phyloP scores from a whole-genome alignment of 2,888 invertebrate species.

The Oligia strigilis region DNA sequence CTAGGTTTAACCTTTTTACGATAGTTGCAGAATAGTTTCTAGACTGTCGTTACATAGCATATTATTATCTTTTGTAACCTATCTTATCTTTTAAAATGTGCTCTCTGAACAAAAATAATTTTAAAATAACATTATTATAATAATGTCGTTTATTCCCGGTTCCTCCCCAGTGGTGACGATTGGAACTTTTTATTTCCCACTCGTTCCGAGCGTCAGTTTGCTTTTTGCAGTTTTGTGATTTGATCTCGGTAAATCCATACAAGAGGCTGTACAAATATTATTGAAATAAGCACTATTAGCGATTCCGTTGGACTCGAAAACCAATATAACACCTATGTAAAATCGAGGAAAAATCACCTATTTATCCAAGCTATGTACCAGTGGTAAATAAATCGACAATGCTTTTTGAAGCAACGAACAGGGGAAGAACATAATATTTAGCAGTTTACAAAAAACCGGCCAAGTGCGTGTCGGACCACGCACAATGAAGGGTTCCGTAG shows the following conservation, averaged over 20 bases:
- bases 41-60: background rate
- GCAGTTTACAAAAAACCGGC: background rate
- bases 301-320: constrained; percentile 14
- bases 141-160: background rate
- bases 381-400: constrained; percentile 14
- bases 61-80: background rate
- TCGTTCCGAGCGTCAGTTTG: background rate
- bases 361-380: constrained; percentile 17
- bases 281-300: constrained; percentile 10
- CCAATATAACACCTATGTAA: constrained; percentile 31
- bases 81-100: constrained; percentile 32
- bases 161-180: too few species aligned
- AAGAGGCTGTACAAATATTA: constrained; percentile 27
- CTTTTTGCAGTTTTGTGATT: background rate
- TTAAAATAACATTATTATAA: background rate
- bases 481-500: too few species aligned
- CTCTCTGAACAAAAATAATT: background rate
- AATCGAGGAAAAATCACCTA: background rate
- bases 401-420: background rate
- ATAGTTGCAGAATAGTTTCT: background rate
- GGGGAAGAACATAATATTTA: constrained; percentile 10
- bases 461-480: too few species aligned
- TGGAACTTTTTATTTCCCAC: too few species aligned
- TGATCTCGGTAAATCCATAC: background rate
- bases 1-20: background rate